These are phyloP conservation scores for Diploptera punctata DNA, from an alignment of 2,888 invertebrate species.

Conservation along the genomic window DNA sequence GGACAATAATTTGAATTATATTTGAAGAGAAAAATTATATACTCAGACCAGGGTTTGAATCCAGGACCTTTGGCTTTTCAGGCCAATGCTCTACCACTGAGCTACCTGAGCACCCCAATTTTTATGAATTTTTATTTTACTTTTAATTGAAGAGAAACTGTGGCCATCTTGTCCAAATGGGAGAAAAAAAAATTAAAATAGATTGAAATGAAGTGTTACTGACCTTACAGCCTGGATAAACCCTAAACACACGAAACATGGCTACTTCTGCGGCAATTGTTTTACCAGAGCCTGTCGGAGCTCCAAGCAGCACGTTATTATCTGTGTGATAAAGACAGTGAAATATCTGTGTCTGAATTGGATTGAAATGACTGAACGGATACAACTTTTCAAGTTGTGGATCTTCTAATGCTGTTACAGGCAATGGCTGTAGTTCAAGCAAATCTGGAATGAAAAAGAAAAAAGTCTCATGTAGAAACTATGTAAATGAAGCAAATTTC, in stretches of 20 bases:
- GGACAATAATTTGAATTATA: too few species aligned
- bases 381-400: constrained; percentile 81
- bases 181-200: neutral
- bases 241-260: constrained; percentile 89
- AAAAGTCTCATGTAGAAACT: neutral
- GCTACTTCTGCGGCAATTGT: constrained; percentile 98
- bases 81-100: too few species aligned
- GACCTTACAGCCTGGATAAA: constrained; percentile 79
- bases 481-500: too few species aligned
- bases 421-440: constrained; percentile 88
- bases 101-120: too few species aligned
- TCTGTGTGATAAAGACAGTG: constrained; percentile 96
- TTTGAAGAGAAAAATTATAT: too few species aligned
- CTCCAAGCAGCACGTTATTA: constrained; percentile 90
- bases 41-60: too few species aligned
- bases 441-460: constrained; percentile 66
- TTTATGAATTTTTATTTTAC: too few species aligned
- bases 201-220: constrained; percentile 21
- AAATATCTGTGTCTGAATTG: constrained; percentile 98
- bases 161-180: too few species aligned
- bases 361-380: constrained; percentile 94
- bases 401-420: constrained; percentile 82
- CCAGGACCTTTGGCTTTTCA: too few species aligned
- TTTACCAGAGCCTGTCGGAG: constrained; percentile 97
- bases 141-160: too few species aligned